Evolutionary conservation across 2,113 vertebrate species (phyloP).

Genomic region (Thymallus thymallus): DNA sequence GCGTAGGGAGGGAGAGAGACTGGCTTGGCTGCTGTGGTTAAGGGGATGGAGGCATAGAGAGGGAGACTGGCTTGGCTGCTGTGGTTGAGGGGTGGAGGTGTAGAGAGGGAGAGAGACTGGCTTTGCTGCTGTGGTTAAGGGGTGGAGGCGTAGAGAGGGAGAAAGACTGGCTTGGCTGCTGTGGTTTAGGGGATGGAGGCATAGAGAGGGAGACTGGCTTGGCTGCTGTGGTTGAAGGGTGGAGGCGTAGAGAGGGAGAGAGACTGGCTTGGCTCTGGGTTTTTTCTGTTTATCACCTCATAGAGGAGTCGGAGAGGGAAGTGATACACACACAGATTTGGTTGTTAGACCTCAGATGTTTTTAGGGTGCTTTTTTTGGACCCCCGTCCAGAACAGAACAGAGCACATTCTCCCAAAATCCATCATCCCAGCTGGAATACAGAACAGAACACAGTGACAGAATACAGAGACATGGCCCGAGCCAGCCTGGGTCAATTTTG

Average conservation of each 20-base stretch:
- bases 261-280: conserved; percentile 8
- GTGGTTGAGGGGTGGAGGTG: background rate
- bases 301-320: too few relatives aligned
- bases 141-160: conserved; percentile 28
- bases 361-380: conserved; percentile 59
- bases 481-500: conserved; percentile 31
- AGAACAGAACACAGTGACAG: conserved; percentile 10
- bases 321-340: conserved; percentile 23
- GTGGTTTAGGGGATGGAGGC: conserved; percentile 15
- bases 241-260: background rate
- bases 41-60: background rate
- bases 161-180: too few relatives aligned
- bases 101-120: background rate
- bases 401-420: too few relatives aligned
- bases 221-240: too few relatives aligned
- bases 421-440: background rate
- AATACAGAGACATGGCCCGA: background rate
- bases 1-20: too few relatives aligned
- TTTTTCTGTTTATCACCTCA: background rate
- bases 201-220: too few relatives aligned
- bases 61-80: background rate
- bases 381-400: conserved; percentile 12
- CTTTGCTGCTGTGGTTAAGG: conserved; percentile 28
- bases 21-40: background rate
- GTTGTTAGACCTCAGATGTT: conserved; percentile 39